Base-by-base conservation (phyloP, 2,113 vertebrate genomes). In the Microcebus jonahi region DNA sequence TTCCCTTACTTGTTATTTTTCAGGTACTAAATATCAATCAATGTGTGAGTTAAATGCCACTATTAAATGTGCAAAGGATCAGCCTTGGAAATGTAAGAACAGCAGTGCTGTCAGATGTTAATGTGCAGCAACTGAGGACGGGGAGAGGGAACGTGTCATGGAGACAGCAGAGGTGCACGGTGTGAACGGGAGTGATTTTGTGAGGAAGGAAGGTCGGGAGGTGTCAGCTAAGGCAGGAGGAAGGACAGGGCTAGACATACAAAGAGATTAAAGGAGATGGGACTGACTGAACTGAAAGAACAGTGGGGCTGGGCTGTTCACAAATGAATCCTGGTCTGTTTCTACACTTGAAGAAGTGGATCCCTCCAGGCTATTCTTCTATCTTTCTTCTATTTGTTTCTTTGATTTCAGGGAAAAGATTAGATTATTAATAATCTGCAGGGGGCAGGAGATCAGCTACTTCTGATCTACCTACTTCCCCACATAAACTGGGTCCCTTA, bases 171-270 rank as follows among this genome's bases (percentile, higher is more conserved):
- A 50, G 21, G 42, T 55, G 23, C 2, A 31, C 14, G 7, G 0
- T 23, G 13, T 31, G 36, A 73, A 39, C 2, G 57, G 31, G 48
- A 42, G 21, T 2, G 12, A 13, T 23, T n/a, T 12, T 53, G 5
- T 5, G 18, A 3, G 5, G 13, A 29, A 17, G 42, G 53, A 39
- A 57, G 39, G 21, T 0, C 17, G 13, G 10, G 8, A 3, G 8
- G 8, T 14, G 7, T 7, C n/a, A 50, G 15, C 20, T 34, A 1
- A 53, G 42, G 45, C 14, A 8, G 23, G 57, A 27, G 25, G 34
- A 39, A 8, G 25, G 23, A 27, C 29, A n/a, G 71, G 3, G 15
- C 4, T 5, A 31, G 18, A 48, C 8, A 36, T 1, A 65, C 11
- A 29, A 10, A 6, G 11, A 21, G 34, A 55, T 8, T 34, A 17